Base-by-base conservation (phyloP, 1,140 invertebrate genomes). In the Contarinia nasturtii region DNA sequence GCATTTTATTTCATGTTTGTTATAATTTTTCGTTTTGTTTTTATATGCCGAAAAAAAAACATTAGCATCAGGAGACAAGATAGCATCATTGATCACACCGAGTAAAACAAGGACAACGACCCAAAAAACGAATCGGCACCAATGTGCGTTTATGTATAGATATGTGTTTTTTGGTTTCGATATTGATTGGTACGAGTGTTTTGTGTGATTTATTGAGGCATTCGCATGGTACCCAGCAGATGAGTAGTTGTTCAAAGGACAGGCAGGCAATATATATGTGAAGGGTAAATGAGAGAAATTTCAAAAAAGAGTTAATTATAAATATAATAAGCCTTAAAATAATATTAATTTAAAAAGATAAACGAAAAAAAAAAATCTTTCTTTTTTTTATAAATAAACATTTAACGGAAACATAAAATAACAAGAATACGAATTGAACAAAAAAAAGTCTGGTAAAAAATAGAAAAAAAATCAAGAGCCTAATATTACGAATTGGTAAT, bases 231-330 rank as follows among this genome's bases (percentile, higher is more conserved):
- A 20, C 41, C 27, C 36, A 19, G 43, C 43, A 44, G 43, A 44
- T 44, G 21, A 44, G 27, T 38, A 17, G n/a, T 43, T 43, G 41
- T 43, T 43, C 22, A 27, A 21, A 43, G 43, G 43, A 27, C 27
- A 27, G 43, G 20, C 43, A 44, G 43, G 43, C 43, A 44, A 44
- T 44, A 44, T 44, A 44, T 44, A 44, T 44, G 22, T 19, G 43
- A 19, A n/a, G 43, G 43, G 18, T 18, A 44, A 44, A 44, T 44
- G 43, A 44, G 43, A 44, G 17, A 44, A 19, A 44, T 44, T 43
- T 43, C 41, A 43, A 18, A 27, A 27, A 27, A 18, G 41, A 43
- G 41, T 43, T 43, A 43, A 43, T 43, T 43, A 43, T 43, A 43
- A 43, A 43, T 43, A 20, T 43, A 21, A 43, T 38, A 43, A 43